Base-by-base conservation (phyloP, 2,888 invertebrate species). In the Polymixis lichenea region DNA sequence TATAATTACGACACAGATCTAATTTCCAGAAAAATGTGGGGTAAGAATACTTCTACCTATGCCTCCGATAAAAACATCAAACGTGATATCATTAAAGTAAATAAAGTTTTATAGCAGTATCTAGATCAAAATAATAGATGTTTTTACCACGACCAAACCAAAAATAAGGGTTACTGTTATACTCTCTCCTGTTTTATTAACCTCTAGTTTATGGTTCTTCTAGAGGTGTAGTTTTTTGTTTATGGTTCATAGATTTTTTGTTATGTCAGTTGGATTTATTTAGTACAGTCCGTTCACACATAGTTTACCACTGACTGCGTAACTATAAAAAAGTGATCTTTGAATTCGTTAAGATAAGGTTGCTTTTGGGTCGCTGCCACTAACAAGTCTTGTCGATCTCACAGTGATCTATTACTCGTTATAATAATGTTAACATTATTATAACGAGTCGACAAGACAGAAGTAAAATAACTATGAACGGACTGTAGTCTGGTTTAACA, bases 111-210 rank as follows among this genome's bases (percentile, higher is more conserved):
- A 49, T 62, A n/a, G n/a, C 32, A 49, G 28, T 60, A 61, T 65
- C 51, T 82, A 66, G 68, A 82, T 68, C 67, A 71, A 78, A 82
- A 76, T 78, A 69, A 76, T 74, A 72, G 82, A 56, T 82, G 67
- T 72, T 67, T 75, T 53, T 25, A 56, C 69, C 62, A 17, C 46
- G 25, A 70, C 13, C 15, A 46, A 55, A 58, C 51, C 53, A 75
- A 75, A 67, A 82, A 70, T 64, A 72, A 67, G 60, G 62, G 67
- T 75, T 83, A 73, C 73, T 72, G 68, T 69, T 66, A 72, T 65
- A 28, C 32, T 38, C n/a, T 55, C 49, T 60, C 3, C 5, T 7
- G 49, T 78, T 82, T 78, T 72, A 82, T 61, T 64, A 56, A 70
- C 46, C 32, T 62, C 32, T 72, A 53, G 11, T 75, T 82, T 75